Conservation (phyloP, 2,888 invertebrate genomes). For the Automeris io region DNA sequence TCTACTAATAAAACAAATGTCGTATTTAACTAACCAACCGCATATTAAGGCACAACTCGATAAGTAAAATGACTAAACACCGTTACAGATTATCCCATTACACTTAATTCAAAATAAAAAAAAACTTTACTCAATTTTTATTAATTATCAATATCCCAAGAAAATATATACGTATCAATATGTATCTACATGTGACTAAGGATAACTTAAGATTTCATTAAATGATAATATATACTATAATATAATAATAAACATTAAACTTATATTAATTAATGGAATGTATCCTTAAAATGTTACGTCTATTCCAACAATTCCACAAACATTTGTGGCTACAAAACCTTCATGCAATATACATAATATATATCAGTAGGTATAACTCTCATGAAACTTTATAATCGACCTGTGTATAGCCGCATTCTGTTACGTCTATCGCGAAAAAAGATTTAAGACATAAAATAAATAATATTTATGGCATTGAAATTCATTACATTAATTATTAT, state of each 20-base stretch:
- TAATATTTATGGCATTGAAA: no score
- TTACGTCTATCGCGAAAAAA: no score
- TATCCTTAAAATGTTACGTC: background rate
- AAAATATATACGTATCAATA: background rate
- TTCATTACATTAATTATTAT: no score
- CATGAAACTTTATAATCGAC: no score
- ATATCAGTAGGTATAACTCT: no score
- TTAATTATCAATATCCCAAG: conserved; percentile 2
- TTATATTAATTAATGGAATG: conserved; percentile 1
- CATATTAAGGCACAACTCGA: conserved; percentile 38
- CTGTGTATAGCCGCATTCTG: no score
- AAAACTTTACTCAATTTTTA: conserved; percentile 9
- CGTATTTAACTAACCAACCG: conserved; percentile 4
- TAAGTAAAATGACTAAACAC: conserved; percentile 35
- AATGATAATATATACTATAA: background rate
- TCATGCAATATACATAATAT: conserved; percentile 2
- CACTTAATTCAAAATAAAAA: conserved; percentile 8
- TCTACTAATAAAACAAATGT: background rate
- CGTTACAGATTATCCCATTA: conserved; percentile 16
- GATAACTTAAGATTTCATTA: background rate
- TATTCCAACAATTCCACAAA: background rate
- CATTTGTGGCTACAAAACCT: background rate
- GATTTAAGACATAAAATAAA: no score
- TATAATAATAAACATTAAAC: background rate
- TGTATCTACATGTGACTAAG: conserved; percentile 1